Evolutionary conservation across 2,113 vertebrate species (phyloP).

Genomic region (Asarcornis scutulata): DNA sequence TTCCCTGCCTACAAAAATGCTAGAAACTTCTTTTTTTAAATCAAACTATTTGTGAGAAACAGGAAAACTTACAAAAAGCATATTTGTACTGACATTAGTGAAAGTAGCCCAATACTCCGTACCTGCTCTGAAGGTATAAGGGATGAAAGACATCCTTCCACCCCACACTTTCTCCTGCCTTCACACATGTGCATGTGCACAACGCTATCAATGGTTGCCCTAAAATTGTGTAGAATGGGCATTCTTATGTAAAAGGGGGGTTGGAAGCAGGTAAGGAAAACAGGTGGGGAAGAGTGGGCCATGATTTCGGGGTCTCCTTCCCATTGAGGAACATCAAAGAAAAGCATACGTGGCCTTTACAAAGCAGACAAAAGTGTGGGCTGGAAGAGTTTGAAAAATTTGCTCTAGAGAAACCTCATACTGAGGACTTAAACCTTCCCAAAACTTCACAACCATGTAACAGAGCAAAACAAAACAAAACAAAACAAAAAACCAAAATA

Average conservation of each 20-base stretch:
- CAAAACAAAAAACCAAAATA: not conserved
- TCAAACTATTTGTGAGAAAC: not conserved
- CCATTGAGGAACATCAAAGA: not conserved
- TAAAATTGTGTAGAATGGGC: not conserved
- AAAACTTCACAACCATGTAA: not conserved
- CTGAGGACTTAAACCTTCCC: not conserved
- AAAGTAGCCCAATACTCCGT: not conserved
- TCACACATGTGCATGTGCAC: not conserved
- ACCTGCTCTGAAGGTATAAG: not conserved
- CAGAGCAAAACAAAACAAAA: not conserved
- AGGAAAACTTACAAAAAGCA: not conserved
- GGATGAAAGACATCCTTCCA: not conserved
- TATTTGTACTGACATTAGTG: not conserved
- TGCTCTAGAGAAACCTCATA: not conserved
- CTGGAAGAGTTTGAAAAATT: not conserved
- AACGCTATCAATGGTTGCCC: not conserved
- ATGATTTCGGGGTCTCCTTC: not conserved
- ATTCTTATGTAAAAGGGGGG: not conserved
- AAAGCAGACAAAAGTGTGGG: not conserved
- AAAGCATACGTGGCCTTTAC: not conserved
- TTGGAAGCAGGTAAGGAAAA: not conserved
- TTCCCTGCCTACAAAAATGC: not conserved
- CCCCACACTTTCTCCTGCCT: not conserved
- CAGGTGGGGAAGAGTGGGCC: not conserved
- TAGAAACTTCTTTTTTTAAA: not conserved